Conservation (phyloP, 2,888 invertebrate genomes). For the Hypercompe scribonia region DNA sequence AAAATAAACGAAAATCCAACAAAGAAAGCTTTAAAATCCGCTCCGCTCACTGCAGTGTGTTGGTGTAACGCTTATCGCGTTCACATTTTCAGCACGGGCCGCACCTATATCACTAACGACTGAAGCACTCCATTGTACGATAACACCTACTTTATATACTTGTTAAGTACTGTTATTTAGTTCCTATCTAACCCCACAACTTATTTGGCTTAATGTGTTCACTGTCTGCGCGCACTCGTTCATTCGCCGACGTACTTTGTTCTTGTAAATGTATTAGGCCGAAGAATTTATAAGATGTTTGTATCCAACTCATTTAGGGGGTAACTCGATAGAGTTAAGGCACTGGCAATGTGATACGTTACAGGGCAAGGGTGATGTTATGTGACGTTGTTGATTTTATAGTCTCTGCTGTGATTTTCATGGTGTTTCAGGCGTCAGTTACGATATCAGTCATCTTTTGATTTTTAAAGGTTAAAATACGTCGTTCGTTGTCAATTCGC, state of each 20-base stretch:
- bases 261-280: slow-evolving; percentile 9
- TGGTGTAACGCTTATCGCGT: slow-evolving; percentile 58
- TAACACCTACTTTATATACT: slow-evolving; percentile 58
- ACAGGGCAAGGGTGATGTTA: not conserved
- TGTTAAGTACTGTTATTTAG: slow-evolving; percentile 55
- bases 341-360: not conserved
- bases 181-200: slow-evolving; percentile 42
- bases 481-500: too few relatives aligned
- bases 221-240: slow-evolving; percentile 23
- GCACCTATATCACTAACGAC: slow-evolving; percentile 76
- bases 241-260: slow-evolving; percentile 32
- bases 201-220: slow-evolving; percentile 43
- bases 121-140: slow-evolving; percentile 61
- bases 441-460: not conserved
- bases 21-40: slow-evolving; percentile 20
- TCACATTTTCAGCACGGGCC: slow-evolving; percentile 68
- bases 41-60: slow-evolving; percentile 40
- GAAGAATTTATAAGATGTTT: slow-evolving; percentile 6
- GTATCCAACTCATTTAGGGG: not conserved
- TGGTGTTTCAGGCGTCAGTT: not conserved
- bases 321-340: not conserved
- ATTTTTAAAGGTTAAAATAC: not conserved
- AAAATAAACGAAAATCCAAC: not conserved
- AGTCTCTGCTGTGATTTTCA: too few relatives aligned
- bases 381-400: not conserved